These are phyloP conservation scores for Glossosoma conforme DNA, from an alignment of 1,140 invertebrate genomes.

Conservation along the genomic window DNA sequence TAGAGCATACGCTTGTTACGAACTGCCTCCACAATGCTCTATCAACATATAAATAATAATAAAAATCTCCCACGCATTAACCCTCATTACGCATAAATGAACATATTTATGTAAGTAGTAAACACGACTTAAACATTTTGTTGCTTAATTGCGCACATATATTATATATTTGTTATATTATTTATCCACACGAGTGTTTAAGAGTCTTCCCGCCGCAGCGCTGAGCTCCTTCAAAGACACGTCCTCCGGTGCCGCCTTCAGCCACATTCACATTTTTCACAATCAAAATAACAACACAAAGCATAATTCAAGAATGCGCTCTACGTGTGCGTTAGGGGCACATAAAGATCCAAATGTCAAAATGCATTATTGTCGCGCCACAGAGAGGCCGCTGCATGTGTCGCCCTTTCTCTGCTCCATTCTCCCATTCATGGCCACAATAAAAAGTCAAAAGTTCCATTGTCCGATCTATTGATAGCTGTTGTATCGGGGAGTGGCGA, in stretches of 20 bases:
- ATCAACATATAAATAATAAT: too few relatives aligned
- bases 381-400: conserved; percentile 21
- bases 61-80: too few relatives aligned
- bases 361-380: conserved; percentile 24
- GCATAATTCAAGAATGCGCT: conserved; percentile 24
- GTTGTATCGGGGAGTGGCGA: conserved; percentile 9
- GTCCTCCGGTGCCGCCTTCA: conserved; percentile 15
- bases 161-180: too few relatives aligned
- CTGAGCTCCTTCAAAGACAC: conserved; percentile 16
- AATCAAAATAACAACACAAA: conserved; percentile 28
- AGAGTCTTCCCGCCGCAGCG: too few relatives aligned
- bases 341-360: conserved; percentile 25
- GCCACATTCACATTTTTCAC: conserved; percentile 26
- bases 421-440: conserved; percentile 15
- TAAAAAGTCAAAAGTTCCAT: conserved; percentile 23
- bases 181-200: too few relatives aligned
- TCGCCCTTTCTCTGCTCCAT: conserved; percentile 10
- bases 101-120: too few relatives aligned
- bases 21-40: too few relatives aligned
- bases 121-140: too few relatives aligned
- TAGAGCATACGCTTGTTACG: too few relatives aligned
- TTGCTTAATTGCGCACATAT: too few relatives aligned
- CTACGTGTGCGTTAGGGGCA: conserved; percentile 24
- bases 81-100: too few relatives aligned
- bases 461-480: conserved; percentile 18